Conservation (phyloP, 1,140 invertebrate genomes). For the Plutomurus gul region DNA sequence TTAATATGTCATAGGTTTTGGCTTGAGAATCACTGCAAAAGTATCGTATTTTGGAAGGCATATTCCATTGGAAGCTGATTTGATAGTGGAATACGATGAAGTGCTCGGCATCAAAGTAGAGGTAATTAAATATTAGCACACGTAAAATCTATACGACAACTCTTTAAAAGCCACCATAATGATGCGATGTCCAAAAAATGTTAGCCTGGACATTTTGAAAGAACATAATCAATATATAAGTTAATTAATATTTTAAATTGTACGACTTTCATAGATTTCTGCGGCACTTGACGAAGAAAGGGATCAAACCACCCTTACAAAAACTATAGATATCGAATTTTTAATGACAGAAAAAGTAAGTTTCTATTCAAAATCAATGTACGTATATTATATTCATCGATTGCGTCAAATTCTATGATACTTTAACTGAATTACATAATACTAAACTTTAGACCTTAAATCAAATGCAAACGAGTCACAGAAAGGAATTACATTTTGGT, state of each 20-base stretch:
- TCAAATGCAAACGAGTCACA: background rate
- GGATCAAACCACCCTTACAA: slow-evolving; percentile 39
- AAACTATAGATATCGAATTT: slow-evolving; percentile 44
- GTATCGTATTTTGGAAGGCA: slow-evolving; percentile 32
- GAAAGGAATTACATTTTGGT: slow-evolving; percentile 12
- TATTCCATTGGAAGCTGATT: slow-evolving; percentile 46
- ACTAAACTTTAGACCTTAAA: background rate
- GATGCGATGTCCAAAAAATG: background rate
- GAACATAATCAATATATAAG: no score
- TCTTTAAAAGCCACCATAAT: background rate
- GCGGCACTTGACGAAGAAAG: background rate
- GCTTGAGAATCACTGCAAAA: slow-evolving; percentile 38
- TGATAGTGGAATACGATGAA: slow-evolving; percentile 39
- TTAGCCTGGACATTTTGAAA: background rate
- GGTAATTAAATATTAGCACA: no score
- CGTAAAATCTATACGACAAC: no score
- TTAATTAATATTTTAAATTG: no score
- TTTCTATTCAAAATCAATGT: no score
- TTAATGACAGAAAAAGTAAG: background rate
- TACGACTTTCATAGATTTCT: no score
- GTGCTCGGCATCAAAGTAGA: slow-evolving; percentile 32
- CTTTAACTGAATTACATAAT: no score
- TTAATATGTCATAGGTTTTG: slow-evolving; percentile 4
- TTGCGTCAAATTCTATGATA: no score
- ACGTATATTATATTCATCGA: no score